Evolutionary conservation across 1,140 invertebrate genomes (phyloP).

Genomic region (Zaprionus vittiger): DNA sequence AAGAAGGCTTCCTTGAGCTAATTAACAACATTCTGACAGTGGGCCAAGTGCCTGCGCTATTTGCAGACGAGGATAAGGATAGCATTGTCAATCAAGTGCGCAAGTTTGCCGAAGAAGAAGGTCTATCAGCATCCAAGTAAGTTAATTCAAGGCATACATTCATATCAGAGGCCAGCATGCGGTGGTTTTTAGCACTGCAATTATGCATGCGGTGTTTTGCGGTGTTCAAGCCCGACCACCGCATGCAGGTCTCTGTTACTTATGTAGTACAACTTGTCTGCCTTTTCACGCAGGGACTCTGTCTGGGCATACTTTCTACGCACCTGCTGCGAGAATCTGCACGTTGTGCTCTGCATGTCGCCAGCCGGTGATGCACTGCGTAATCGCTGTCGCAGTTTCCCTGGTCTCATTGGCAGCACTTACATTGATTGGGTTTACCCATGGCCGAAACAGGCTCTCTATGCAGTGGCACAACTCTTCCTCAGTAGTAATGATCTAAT

Average conservation of each 20-base stretch:
- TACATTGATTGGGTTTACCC: slow-evolving; percentile 97
- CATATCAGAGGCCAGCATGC: not conserved
- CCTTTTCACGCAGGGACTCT: slow-evolving; percentile 86
- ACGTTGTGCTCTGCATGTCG: slow-evolving; percentile 95
- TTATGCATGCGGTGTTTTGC: too few relatives aligned
- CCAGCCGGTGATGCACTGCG: slow-evolving; percentile 92
- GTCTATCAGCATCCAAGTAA: slow-evolving; percentile 89
- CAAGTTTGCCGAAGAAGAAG: slow-evolving; percentile 88
- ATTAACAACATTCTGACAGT: slow-evolving; percentile 96
- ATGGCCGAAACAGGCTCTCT: slow-evolving; percentile 95
- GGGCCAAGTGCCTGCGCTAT: slow-evolving; percentile 93
- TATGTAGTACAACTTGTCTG: not conserved
- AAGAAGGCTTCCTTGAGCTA: slow-evolving; percentile 93
- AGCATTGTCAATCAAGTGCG: slow-evolving; percentile 88
- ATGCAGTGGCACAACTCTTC: slow-evolving; percentile 93
- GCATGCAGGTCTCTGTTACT: too few relatives aligned
- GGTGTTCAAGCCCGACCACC: too few relatives aligned
- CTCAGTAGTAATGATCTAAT: slow-evolving; percentile 87
- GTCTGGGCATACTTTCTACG: slow-evolving; percentile 94
- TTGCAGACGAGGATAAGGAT: slow-evolving; percentile 94
- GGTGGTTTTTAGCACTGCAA: not conserved
- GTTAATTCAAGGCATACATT: slow-evolving; percentile 7
- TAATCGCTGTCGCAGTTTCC: slow-evolving; percentile 94
- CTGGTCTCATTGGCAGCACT: slow-evolving; percentile 95
- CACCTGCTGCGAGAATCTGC: slow-evolving; percentile 91